Base-by-base conservation (phyloP, 2,113 vertebrate genomes). In the Pseudorectes ferrugineus region DNA sequence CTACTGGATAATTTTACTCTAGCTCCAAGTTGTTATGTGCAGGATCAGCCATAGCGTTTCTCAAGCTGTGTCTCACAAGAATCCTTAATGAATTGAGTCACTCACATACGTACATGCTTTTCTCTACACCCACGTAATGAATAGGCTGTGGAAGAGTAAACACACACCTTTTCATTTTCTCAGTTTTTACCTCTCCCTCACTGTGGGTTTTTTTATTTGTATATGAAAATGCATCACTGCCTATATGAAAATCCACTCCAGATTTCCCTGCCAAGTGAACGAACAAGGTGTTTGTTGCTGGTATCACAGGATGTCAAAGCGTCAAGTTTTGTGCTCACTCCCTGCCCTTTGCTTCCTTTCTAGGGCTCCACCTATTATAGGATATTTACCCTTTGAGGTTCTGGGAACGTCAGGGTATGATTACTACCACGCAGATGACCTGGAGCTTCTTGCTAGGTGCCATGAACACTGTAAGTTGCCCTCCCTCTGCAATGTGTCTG, bases 341-440 rank as follows among this genome's bases (percentile, higher is more conserved):
- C 31, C 71, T 92, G 76, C 71, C 63, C 89, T 81, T 45, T 96
- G 91, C 77, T 95, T 96, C 95, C 88, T 62, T 97, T 89, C 79
- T 93, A 99, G 98, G 96, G 98, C 98, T 73, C 98, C 98, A 22
- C 98, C 99, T 55, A 99, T 99, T 91, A 99, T 99, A 38, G 98
- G 98, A 49, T 99, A 99, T 96, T 98, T 99, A 95, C 98, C 98
- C n/a, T 99, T 99, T 71, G 98, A 99, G 96, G 98, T 99, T 88
- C 98, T 99, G 85, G 98, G 98, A 85, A 99, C 98, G 0, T 99
- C 98, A 55, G 98, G 98, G 24, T 99, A 99, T 68, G 98, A 98
- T 98, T 99, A 99, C 96, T 99, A 99, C 96, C 98, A 99, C 26
- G 98, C 98, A 68, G 98, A 99, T 76, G 98, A 99, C 97, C 97